These are phyloP conservation scores for Pterocles gutturalis DNA, from an alignment of 2,113 vertebrate species.

Conservation along the genomic window DNA sequence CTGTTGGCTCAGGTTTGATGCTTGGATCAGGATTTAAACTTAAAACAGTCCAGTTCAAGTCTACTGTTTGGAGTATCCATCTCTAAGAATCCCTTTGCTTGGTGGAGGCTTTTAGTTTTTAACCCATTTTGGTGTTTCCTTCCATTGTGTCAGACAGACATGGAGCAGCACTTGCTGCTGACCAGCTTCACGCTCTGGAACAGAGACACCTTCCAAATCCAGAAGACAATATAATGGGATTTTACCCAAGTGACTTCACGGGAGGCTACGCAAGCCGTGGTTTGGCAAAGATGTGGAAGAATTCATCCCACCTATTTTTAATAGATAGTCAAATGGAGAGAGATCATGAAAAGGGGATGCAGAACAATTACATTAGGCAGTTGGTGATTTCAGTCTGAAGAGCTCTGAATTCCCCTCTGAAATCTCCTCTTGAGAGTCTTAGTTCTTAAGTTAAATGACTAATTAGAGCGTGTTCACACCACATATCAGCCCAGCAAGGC, in stretches of 20 bases:
- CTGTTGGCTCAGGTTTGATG: not conserved
- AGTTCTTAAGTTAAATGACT: conserved; percentile 23
- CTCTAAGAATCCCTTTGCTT: not conserved
- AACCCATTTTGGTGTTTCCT: not conserved
- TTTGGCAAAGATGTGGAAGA: not conserved
- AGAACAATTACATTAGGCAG: not conserved
- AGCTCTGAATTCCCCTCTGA: conserved; percentile 28
- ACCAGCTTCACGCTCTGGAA: not conserved
- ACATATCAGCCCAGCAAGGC: not conserved
- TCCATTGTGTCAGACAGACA: not conserved
- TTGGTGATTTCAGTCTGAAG: not conserved
- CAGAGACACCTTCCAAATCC: not conserved
- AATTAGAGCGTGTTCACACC: conserved; percentile 38
- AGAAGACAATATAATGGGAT: not conserved
- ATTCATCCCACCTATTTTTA: not conserved
- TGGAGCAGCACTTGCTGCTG: not conserved
- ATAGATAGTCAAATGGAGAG: not conserved
- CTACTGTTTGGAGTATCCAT: not conserved
- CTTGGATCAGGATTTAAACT: not conserved
- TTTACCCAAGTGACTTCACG: not conserved
- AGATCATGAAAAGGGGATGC: not conserved
- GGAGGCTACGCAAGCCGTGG: not conserved
- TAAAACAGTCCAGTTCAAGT: not conserved
- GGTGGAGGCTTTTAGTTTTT: not conserved
- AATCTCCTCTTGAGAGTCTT: conserved; percentile 34